phyloP scores from a whole-genome alignment of 1,140 invertebrate genomes.

The Drosophila novamexicana region DNA sequence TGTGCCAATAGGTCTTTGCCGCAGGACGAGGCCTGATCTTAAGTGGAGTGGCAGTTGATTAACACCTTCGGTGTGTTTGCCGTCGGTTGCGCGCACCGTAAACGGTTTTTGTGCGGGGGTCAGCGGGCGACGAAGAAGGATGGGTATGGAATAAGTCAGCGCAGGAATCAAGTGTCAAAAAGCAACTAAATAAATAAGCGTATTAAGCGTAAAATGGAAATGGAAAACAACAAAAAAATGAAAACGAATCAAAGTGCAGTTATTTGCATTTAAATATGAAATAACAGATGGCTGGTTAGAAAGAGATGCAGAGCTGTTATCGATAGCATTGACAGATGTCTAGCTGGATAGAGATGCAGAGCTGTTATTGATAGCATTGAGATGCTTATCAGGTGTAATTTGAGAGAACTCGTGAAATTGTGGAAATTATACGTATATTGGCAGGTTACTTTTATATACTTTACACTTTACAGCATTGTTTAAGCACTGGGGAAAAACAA shows the following conservation, averaged over 20 bases:
- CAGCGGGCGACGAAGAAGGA: conserved; percentile 4
- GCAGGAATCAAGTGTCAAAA: conserved; percentile 62
- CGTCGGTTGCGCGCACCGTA: conserved; percentile 29
- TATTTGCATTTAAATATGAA: not conserved
- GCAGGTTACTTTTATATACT: no score
- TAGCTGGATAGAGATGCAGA: not conserved
- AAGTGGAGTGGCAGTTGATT: conserved; percentile 63
- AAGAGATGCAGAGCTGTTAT: not conserved
- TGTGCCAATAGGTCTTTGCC: conserved; percentile 18
- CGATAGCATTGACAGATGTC: not conserved
- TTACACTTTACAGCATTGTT: no score
- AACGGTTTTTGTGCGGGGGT: conserved; percentile 39
- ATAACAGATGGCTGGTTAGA: conserved; percentile 6
- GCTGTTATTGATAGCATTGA: conserved; percentile 1
- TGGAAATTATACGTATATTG: no score
- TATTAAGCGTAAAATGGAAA: conserved; percentile 51
- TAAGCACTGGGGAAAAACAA: no score
- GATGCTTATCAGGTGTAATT: not conserved
- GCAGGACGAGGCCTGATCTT: conserved; percentile 22
- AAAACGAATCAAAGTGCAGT: not conserved
- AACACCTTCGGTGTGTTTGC: conserved; percentile 48
- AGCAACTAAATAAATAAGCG: conserved; percentile 63
- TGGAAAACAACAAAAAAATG: not conserved
- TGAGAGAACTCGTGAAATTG: no score
- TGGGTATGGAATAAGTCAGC: not conserved